Evolutionary conservation across 2,888 invertebrate genomes (phyloP), one percentile per base, ranked within the genome.

Genomic region (Leucophenga maculata): DNA sequence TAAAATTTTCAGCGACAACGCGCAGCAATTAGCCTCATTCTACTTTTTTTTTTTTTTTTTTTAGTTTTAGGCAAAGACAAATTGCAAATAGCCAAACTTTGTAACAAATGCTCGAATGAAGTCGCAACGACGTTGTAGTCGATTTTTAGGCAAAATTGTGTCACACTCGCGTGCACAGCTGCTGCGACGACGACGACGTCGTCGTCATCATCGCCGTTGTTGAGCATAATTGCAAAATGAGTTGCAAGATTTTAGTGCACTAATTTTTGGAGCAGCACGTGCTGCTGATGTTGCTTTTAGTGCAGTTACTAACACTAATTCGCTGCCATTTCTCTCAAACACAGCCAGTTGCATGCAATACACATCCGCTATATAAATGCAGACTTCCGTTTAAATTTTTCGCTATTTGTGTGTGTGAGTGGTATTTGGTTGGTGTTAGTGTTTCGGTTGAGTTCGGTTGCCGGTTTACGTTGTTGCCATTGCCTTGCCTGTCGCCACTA

Each of bases 1-100:
- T 80, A 84, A 80, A 84, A 82, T 78, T 50, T 50, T 50, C 31
- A 9, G 77, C 82, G 78, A 77, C 76, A 80, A 76, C 80, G 74
- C 75, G 69, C 67, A 79, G 74, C 80, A 84, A 80, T 80, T 80
- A 80, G 84, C 80, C 80, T 75, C 31, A 59, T 59, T 59, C 32
- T 31, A 26, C 13, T 55, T n/a, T n/a, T n/a, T n/a, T n/a, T n/a
- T n/a, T n/a, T n/a, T n/a, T n/a, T n/a, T n/a, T n/a, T n/a, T n/a
- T n/a, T n/a, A n/a, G n/a, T n/a, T 55, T 9, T 18, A 55, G 18
- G 3, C 2, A 55, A 39, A 50, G 18, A 50, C 18, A 50, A 50
- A 18, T 50, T 59, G 31, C 59, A n/a, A n/a, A 59, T 31, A 32
- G 14, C 11, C 59, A 59, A 59, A 59, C 8, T 60, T 50, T 48